phyloP scores from a whole-genome alignment of 30 jellyfish, hydroid and myxozoan genomes.

The Clytia hemisphaerica region DNA sequence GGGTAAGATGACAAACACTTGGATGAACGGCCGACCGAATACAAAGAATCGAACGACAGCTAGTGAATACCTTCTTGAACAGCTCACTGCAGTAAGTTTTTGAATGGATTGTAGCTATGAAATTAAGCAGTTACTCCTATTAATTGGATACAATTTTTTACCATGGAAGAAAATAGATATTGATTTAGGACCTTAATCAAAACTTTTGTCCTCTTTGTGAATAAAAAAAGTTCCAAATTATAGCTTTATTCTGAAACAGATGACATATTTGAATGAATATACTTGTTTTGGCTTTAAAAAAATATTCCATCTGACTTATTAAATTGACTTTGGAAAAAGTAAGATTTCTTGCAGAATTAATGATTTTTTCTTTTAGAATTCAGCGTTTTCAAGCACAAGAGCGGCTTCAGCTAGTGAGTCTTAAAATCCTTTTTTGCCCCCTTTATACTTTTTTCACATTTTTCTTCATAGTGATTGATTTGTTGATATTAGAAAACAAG shows the following conservation, averaged over 20 bases:
- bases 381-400: not conserved
- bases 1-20: no score
- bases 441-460: no score
- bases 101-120: conserved; percentile 39
- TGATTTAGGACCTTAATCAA: no score
- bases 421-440: not conserved
- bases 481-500: no score
- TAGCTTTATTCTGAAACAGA: not conserved
- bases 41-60: no score
- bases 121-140: not conserved
- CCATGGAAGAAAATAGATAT: no score
- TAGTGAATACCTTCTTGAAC: conserved; percentile 58
- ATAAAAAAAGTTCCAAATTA: no score
- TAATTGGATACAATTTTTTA: not conserved
- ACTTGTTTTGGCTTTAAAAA: not conserved
- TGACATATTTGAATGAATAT: conserved; percentile 1
- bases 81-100: no score
- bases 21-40: no score
- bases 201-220: no score
- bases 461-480: no score
- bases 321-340: not conserved
- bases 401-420: conserved; percentile 17
- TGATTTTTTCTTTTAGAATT: not conserved
- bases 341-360: not conserved
- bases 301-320: not conserved